Conservation (phyloP, 2,888 invertebrate species). For the Acleris emargana region DNA sequence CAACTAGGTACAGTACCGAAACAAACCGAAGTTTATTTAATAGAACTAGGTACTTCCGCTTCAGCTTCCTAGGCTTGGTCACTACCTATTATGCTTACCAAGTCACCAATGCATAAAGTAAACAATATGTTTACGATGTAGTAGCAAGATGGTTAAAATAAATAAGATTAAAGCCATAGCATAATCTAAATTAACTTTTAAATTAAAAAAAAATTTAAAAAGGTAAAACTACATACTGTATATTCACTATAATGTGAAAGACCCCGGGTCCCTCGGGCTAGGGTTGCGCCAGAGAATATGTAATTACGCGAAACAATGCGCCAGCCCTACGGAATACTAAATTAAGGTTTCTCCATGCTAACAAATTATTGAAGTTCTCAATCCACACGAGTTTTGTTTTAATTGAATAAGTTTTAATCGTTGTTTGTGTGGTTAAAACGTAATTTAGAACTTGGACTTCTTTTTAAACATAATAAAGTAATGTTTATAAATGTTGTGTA, state of each 20-base stretch:
- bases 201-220: neutral
- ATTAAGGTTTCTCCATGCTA: constrained; percentile 33
- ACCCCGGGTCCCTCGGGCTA: neutral
- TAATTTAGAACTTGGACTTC: neutral
- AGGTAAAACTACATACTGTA: neutral
- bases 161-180: too few species aligned
- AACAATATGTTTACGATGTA: too few species aligned
- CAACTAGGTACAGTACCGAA: too few species aligned
- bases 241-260: neutral
- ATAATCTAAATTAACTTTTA: too few species aligned
- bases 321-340: constrained; percentile 36
- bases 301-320: constrained; percentile 45
- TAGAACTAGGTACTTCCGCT: too few species aligned
- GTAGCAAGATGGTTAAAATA: too few species aligned
- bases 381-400: constrained; percentile 11
- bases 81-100: too few species aligned
- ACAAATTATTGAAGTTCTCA: constrained; percentile 9
- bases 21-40: too few species aligned
- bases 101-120: too few species aligned
- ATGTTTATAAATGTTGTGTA: too few species aligned
- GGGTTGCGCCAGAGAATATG: constrained; percentile 43
- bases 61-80: too few species aligned
- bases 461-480: neutral
- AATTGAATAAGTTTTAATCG: constrained; percentile 14
- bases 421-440: constrained; percentile 5